Percentiles rank a stretch among this genome's conserved stretches.
These are phyloP conservation scores for Palythoa heliodiscus DNA, from an alignment of 92 coral and sea anemone genomes.

Conservation along the genomic window DNA sequence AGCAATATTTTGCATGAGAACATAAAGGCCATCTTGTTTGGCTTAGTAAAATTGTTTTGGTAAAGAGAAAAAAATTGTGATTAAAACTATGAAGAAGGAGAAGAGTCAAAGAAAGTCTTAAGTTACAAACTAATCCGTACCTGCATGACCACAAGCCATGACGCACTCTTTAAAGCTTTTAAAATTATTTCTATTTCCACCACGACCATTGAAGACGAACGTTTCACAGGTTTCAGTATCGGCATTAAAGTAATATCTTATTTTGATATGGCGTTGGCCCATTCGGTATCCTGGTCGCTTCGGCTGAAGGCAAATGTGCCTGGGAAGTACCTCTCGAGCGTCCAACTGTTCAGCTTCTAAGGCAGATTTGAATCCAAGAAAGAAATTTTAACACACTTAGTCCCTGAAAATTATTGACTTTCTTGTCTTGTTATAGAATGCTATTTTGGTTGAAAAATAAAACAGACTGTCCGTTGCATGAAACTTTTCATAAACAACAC, in stretches of 20 bases:
- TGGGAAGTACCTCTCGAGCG: constrained; percentile 50
- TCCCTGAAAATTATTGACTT: neutral
- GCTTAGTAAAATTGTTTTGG: too few species aligned
- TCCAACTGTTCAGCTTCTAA: constrained; percentile 6
- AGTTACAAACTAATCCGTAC: constrained; percentile 35
- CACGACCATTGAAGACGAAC: constrained; percentile 76
- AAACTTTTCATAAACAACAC: too few species aligned
- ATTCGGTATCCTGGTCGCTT: constrained; percentile 64
- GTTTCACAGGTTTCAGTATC: constrained; percentile 66
- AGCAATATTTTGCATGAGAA: too few species aligned
- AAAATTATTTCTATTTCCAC: constrained; percentile 90
- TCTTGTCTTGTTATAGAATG: neutral
- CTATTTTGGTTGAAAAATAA: too few species aligned
- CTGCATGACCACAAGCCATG: constrained; percentile 79
- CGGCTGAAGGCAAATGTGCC: constrained; percentile 62
- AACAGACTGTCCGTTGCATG: too few species aligned
- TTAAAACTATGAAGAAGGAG: too few species aligned
- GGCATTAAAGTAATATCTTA: constrained; percentile 69
- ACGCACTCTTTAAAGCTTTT: constrained; percentile 54
- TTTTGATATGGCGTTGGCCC: constrained; percentile 34
- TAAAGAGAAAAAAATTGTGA: too few species aligned
- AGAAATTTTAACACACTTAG: neutral
- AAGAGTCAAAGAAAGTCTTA: too few species aligned
- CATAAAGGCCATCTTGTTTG: too few species aligned
- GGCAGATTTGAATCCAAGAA: neutral